These are phyloP conservation scores for Nannoperca australis DNA, from an alignment of 2,797 vertebrate species.

Conservation along the genomic window DNA sequence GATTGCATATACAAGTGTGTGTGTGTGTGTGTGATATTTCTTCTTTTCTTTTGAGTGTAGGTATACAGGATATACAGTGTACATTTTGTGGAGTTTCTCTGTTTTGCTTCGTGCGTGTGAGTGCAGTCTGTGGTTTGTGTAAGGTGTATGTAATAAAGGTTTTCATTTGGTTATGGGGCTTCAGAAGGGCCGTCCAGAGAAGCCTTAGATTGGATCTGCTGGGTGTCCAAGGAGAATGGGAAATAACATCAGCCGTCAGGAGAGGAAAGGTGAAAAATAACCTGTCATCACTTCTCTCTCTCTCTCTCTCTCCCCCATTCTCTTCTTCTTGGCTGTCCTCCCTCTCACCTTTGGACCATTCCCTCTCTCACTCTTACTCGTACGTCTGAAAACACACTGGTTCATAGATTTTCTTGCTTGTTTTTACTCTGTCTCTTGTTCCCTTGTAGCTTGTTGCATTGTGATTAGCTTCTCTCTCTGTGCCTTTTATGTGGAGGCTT, in stretches of 20 bases:
- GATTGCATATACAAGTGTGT: background rate
- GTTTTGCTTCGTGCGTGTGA: constrained; percentile 9
- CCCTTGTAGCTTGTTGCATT: constrained; percentile 14
- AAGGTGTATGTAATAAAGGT: constrained; percentile 80
- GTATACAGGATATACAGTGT: background rate
- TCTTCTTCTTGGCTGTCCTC: constrained; percentile 44
- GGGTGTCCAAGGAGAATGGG: constrained; percentile 81
- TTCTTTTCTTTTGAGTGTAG: background rate
- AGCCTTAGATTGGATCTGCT: constrained; percentile 84
- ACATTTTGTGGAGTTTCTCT: constrained; percentile 2
- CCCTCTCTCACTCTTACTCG: background rate
- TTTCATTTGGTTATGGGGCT: constrained; percentile 86
- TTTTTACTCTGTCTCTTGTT: constrained; percentile 5
- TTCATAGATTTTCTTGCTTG: constrained; percentile 9
- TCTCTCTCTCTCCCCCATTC: constrained; percentile 23
- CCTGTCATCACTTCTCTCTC: constrained; percentile 85
- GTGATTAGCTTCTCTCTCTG: background rate
- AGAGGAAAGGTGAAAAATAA: constrained; percentile 88
- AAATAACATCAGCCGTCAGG: constrained; percentile 84
- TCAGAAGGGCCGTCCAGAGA: constrained; percentile 81
- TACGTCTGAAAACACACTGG: constrained; percentile 24
- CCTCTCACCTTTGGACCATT: constrained; percentile 52
- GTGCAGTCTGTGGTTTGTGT: constrained; percentile 46
- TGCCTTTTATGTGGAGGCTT: background rate
- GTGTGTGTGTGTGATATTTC: constrained; percentile 15